A percentile compares a stretch with the other conserved stretches of the same genome.
Evolutionary conservation across 2,113 vertebrate genomes (phyloP).

Genomic region (Caranx melampygus): DNA sequence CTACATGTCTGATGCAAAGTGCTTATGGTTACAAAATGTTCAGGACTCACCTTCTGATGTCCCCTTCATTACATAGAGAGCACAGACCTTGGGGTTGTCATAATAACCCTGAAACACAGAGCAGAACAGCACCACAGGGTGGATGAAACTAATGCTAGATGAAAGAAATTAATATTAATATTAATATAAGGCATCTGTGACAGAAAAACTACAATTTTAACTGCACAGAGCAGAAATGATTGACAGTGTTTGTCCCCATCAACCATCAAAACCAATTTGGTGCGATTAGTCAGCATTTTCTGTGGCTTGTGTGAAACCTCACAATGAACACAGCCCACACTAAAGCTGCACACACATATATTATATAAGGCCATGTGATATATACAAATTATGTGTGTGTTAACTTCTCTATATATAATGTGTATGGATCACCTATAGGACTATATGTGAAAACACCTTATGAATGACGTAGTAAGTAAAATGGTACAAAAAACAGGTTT

Average conservation of each 20-base stretch:
- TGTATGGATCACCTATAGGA: too few species aligned
- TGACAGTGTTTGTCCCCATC: too few species aligned
- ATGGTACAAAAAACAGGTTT: not conserved
- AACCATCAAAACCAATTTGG: too few species aligned
- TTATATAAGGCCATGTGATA: too few species aligned
- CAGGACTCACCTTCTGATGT: conserved; percentile 90
- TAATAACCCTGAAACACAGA: conserved; percentile 92
- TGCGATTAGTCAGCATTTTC: too few species aligned
- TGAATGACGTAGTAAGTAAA: not conserved
- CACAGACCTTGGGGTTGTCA: conserved; percentile 98
- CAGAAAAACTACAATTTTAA: not conserved
- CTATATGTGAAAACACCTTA: not conserved
- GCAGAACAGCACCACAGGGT: not conserved
- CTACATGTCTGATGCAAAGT: not conserved
- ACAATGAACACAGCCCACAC: too few species aligned
- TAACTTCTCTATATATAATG: too few species aligned
- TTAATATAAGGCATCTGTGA: not conserved
- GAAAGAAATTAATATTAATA: not conserved
- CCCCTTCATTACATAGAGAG: conserved; percentile 96
- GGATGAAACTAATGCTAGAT: not conserved
- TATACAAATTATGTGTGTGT: too few species aligned
- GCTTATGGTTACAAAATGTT: not conserved
- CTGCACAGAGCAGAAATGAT: not conserved
- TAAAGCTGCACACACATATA: too few species aligned
- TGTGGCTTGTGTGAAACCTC: too few species aligned